phyloP scores from a whole-genome alignment of 2,113 vertebrate species.

The Calonectris borealis region DNA sequence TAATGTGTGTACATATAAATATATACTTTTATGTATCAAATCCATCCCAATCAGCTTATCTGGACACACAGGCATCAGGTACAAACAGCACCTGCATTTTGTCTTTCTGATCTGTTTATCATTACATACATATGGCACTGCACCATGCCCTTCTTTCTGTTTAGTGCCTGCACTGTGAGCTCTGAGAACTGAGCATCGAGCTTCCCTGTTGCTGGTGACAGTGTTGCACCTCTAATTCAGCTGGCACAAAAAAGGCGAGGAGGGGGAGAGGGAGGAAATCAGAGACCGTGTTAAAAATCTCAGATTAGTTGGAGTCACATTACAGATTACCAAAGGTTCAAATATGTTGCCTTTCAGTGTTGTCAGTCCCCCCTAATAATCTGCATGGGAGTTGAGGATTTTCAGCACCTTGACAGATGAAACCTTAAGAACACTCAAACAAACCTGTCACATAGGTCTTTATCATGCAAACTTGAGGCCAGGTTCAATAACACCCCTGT shows the following conservation, averaged over 20 bases:
- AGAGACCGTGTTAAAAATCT: not conserved
- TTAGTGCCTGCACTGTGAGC: not conserved
- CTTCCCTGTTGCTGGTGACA: not conserved
- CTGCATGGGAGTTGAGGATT: not conserved
- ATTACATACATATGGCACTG: not conserved
- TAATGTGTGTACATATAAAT: not conserved
- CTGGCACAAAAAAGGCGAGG: not conserved
- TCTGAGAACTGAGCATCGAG: fast-evolving
- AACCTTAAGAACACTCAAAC: not conserved
- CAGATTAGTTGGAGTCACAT: not conserved
- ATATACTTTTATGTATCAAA: not conserved
- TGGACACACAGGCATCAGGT: not conserved
- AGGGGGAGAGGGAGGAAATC: not conserved
- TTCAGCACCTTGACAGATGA: not conserved
- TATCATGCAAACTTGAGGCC: constrained; percentile 36
- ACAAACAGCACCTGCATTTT: not conserved
- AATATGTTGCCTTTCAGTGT: not conserved
- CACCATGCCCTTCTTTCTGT: not conserved
- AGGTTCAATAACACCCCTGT: not conserved
- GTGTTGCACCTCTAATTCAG: not conserved
- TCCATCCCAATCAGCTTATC: not conserved
- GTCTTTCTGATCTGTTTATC: not conserved
- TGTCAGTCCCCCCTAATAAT: not conserved
- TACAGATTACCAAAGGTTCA: not conserved
- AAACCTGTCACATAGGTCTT: not conserved